These are phyloP conservation scores for Scolopax rusticola DNA, from an alignment of 2,797 vertebrate species.

Conservation along the genomic window DNA sequence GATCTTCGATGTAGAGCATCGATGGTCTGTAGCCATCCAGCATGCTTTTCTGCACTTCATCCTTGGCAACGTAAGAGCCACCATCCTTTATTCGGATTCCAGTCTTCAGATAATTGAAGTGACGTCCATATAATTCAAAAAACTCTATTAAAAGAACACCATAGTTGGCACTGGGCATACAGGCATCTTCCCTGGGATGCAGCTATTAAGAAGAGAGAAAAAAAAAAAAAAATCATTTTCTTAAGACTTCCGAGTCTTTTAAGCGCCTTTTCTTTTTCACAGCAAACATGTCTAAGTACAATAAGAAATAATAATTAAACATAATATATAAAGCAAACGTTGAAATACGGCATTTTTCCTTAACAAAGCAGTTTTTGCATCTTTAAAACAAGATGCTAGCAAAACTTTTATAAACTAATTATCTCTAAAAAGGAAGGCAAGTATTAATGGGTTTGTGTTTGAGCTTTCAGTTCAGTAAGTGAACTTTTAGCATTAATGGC, in stretches of 20 bases:
- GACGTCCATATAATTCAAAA: constrained; percentile 97
- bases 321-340: not conserved
- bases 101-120: constrained; percentile 99
- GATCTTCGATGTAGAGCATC: constrained; percentile 98
- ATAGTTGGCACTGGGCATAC: constrained; percentile 92
- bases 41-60: constrained; percentile 97
- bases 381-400: not conserved
- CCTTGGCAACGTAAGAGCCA: constrained; percentile 97
- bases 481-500: not conserved
- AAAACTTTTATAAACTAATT: not conserved
- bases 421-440: not conserved
- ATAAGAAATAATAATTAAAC: not conserved
- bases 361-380: not conserved
- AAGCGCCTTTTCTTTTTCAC: not conserved
- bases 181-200: constrained; percentile 93
- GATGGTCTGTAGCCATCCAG: constrained; percentile 96
- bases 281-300: not conserved
- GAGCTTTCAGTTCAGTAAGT: not conserved
- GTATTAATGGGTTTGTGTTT: not conserved
- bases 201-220: constrained; percentile 81
- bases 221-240: not conserved
- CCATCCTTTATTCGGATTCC: constrained; percentile 98
- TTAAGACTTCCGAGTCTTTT: not conserved
- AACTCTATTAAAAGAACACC: constrained; percentile 99
- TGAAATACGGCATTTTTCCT: not conserved